Percentiles rank a stretch among this genome's conserved stretches.
Conservation (phyloP, 1,140 invertebrate genomes). For the Habropoda laboriosa region DNA sequence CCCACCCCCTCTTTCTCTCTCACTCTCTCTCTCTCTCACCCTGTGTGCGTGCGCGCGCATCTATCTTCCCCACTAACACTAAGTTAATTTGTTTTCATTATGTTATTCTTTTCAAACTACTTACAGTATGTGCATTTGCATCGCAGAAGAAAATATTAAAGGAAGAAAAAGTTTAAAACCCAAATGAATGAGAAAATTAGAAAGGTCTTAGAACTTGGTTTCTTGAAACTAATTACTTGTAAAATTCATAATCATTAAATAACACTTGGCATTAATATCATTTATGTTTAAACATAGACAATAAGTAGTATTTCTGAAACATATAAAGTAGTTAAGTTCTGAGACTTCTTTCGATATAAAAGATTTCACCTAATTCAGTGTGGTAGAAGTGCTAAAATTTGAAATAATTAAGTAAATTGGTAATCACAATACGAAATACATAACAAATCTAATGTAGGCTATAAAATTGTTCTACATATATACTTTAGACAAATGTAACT, state of each 20-base stretch:
- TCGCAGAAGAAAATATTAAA: constrained; percentile 25
- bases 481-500: constrained; percentile 58
- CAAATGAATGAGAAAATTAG: constrained; percentile 26
- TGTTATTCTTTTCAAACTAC: not conserved
- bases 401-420: constrained; percentile 41
- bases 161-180: constrained; percentile 52
- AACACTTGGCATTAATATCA: not conserved
- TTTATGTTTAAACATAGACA: not conserved
- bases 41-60: too few relatives aligned
- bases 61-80: not conserved
- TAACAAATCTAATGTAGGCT: constrained; percentile 63
- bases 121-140: constrained; percentile 34
- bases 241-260: not conserved
- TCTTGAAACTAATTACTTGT: not conserved
- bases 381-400: constrained; percentile 44
- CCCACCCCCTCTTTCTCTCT: too few relatives aligned
- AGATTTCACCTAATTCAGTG: constrained; percentile 22
- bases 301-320: not conserved
- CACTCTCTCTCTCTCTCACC: too few relatives aligned
- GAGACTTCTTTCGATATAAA: constrained; percentile 14
- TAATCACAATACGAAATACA: constrained; percentile 58
- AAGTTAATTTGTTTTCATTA: not conserved
- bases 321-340: constrained; percentile 27
- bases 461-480: constrained; percentile 61
- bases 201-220: constrained; percentile 44